phyloP scores from a whole-genome alignment of 2,113 vertebrate species.

The Rhinopithecus roxellana region DNA sequence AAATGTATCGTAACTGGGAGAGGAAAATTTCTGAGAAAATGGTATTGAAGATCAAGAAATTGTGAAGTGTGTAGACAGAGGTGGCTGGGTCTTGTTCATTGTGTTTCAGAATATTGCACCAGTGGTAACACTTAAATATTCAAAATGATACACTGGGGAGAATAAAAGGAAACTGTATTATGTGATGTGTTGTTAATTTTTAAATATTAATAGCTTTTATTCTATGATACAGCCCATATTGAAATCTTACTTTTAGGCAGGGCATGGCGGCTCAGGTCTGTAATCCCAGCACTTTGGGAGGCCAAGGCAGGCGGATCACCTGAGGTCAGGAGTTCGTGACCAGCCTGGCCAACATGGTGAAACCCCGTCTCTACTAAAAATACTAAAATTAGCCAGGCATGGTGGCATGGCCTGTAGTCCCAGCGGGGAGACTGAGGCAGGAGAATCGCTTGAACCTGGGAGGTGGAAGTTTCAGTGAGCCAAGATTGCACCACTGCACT shows the following conservation, averaged over 20 bases:
- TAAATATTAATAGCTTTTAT: not conserved
- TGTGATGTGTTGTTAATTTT: not conserved
- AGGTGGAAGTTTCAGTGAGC: too few relatives aligned
- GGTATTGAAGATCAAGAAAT: not conserved
- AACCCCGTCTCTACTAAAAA: too few relatives aligned
- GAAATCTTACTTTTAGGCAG: not conserved
- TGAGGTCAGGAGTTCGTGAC: too few relatives aligned
- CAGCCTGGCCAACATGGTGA: too few relatives aligned
- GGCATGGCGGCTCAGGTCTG: too few relatives aligned
- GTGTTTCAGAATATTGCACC: not conserved
- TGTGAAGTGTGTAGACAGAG: not conserved
- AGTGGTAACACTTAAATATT: not conserved
- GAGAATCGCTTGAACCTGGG: too few relatives aligned
- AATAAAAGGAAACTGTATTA: not conserved
- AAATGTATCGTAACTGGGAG: not conserved
- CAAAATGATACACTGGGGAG: not conserved
- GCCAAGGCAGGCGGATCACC: too few relatives aligned
- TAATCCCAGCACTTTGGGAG: too few relatives aligned
- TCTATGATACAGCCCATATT: not conserved
- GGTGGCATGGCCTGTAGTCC: too few relatives aligned
- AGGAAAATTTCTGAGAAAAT: not conserved
- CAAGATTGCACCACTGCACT: too few relatives aligned
- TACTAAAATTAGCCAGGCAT: too few relatives aligned
- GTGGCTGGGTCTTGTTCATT: not conserved
- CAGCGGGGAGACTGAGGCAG: too few relatives aligned